Evolutionary conservation across 53 echinoderm and acorn worm genomes (phyloP).

Genomic region (Mesocentrotus franciscanus): DNA sequence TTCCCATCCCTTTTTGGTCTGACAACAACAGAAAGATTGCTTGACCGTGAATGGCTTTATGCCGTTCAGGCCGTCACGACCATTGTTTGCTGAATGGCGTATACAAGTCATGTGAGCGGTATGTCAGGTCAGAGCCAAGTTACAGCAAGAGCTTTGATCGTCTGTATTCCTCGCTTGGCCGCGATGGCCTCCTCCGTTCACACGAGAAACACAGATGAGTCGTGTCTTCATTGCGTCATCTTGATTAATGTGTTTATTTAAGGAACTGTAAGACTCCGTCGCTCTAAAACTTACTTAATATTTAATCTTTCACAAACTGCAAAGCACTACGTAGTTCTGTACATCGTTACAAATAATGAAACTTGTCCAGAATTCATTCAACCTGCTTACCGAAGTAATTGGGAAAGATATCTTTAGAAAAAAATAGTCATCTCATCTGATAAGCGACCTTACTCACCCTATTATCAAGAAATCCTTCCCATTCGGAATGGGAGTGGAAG

Average conservation of each 20-base stretch:
- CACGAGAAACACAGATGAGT: neutral
- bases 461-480: neutral
- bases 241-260: neutral
- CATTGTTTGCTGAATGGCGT: conserved; percentile 17
- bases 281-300: no score
- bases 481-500: neutral
- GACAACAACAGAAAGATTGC: neutral
- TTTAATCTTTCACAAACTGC: no score
- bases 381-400: neutral
- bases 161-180: neutral
- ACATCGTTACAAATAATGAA: no score
- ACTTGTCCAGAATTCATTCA: no score
- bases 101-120: neutral
- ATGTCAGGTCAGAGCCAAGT: neutral
- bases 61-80: neutral
- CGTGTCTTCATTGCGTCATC: neutral
- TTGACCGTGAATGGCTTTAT: neutral
- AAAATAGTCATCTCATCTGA: neutral
- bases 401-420: neutral
- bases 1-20: neutral
- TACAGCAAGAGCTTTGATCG: neutral
- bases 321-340: no score
- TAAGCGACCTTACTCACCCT: neutral
- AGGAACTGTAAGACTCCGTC: no score
- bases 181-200: neutral